Evolutionary conservation across 1,140 invertebrate genomes (phyloP).

Genomic region (Microplitis demolitor): DNA sequence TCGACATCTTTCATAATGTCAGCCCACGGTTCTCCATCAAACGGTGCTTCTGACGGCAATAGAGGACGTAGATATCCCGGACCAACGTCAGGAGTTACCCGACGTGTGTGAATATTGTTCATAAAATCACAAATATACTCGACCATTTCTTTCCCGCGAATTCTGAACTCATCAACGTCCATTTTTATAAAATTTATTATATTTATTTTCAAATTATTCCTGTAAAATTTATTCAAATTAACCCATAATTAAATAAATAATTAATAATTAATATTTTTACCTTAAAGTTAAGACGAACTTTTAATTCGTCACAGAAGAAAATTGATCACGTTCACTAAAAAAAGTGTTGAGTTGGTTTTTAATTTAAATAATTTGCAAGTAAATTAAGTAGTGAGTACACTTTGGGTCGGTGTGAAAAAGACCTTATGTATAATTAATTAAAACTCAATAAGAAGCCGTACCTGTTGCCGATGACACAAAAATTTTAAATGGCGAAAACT

Average conservation of each 20-base stretch:
- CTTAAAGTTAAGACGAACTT: too few relatives aligned
- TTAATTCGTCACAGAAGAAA: not conserved
- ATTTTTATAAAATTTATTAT: slow-evolving; percentile 68
- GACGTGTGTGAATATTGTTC: slow-evolving; percentile 78
- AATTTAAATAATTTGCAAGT: not conserved
- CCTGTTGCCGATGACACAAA: not conserved
- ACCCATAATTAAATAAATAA: too few relatives aligned
- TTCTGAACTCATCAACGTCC: slow-evolving; percentile 88
- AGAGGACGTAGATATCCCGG: slow-evolving; percentile 88
- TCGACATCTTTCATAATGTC: slow-evolving; percentile 94
- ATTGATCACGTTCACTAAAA: not conserved
- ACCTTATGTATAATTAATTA: not conserved
- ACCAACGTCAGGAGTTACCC: slow-evolving; percentile 89
- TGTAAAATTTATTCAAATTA: not conserved
- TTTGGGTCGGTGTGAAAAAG: not conserved
- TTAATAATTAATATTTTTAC: too few relatives aligned
- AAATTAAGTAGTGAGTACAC: not conserved
- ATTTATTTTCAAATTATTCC: not conserved
- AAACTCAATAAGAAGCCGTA: slow-evolving; percentile 7
- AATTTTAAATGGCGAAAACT: too few relatives aligned
- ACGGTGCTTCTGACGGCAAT: slow-evolving; percentile 83
- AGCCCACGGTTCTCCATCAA: slow-evolving; percentile 88
- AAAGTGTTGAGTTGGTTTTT: too few relatives aligned
- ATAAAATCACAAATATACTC: slow-evolving; percentile 97
- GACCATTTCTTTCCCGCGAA: slow-evolving; percentile 93